Base-by-base conservation (phyloP, 2,888 invertebrate species). In the Metellina segmentata region DNA sequence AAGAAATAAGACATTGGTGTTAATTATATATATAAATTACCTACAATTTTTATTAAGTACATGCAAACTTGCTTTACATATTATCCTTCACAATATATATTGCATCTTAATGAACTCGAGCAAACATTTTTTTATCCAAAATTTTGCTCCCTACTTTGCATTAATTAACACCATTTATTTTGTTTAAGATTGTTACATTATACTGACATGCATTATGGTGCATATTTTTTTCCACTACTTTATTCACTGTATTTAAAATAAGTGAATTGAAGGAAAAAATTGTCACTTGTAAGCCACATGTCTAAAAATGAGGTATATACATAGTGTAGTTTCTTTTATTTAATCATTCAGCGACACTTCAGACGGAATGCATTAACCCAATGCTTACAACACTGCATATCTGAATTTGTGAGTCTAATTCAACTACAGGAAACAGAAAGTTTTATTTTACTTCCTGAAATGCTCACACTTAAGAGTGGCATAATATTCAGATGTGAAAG, bases 341-440 rank as follows among this genome's bases (percentile, higher is more conserved):
- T 91, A 52, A 61, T 88, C 70, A 53, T 91, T 82, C 86, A 91
- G 91, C 79, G 88, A 92, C 91, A 85, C 88, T 88, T 85, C 88
- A 92, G 91, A 89, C 88, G 91, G 88, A 89, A 92, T 92, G 91
- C 91, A 92, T 88, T 83, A 92, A 92, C 91, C 88, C 85, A 88
- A 92, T 85, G 78, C 88, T 85, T 92, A 92, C 91, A 92, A 92
- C 91, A 92, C 71, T 92, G 91, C 91, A 92, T 92, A 85, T 79
- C 87, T 77, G 86, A 81, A 87, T 72, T 89, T 71, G 61, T 61
- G 61, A 85, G 71, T 92, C 91, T 92, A 92, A 78, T 53, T 89
- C 85, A 87, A 79, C 91, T 92, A 92, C 88, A 88, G 81, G 82
- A 89, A 87, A 75, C 81, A 79, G 78, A 83, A 91, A 91, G 83